Evolutionary conservation across 2,888 invertebrate genomes (phyloP), one percentile per base, ranked within the genome.

Genomic region (Scelioninae gen. 1): DNA sequence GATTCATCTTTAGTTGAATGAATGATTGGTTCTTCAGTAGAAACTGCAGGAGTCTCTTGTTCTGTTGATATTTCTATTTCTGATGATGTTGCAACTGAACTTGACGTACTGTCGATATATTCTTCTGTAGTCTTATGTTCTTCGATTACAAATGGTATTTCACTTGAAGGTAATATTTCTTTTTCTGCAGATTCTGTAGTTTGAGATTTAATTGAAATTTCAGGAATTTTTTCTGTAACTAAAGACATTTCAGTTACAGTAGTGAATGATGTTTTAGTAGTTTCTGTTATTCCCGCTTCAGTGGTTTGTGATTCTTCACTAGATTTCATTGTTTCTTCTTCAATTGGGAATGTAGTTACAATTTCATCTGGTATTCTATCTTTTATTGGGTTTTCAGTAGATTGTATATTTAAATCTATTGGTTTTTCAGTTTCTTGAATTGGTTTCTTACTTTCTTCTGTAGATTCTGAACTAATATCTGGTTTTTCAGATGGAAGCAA

Each of bases 271-370:
- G 60, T 49, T 47, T 55, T 23, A 31, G 8, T 47, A 38, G 31
- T 6, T 65, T 65, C 62, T 40, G 47, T 77, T 72, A 82, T 83
- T 32, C 60, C 55, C 16, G 15, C 15, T 34, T 68, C 56, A 23
- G 75, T 63, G 8, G 72, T 56, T 47, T 60, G 49, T 40, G 74
- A 45, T 63, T 66, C 82, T n/a, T 74, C 53, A 10, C 49, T 10
- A 16, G 81, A 62, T 68, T 60, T 65, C 63, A 45, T 34, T 40
- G 80, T 84, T 55, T 79, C 83, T 82, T 81, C 85, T 78, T 47
- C 91, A 86, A 40, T 87, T 82, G 74, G 40, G n/a, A 32, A 13
- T 51, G 72, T 11, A 49, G 87, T 87, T 47, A 86, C 49, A 86
- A 77, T 69, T 77, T 62, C 83, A 74, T 78, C 78, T 23, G 82